Conservation (phyloP, 2,888 invertebrate genomes). For the Camptogramma bilineatum region DNA sequence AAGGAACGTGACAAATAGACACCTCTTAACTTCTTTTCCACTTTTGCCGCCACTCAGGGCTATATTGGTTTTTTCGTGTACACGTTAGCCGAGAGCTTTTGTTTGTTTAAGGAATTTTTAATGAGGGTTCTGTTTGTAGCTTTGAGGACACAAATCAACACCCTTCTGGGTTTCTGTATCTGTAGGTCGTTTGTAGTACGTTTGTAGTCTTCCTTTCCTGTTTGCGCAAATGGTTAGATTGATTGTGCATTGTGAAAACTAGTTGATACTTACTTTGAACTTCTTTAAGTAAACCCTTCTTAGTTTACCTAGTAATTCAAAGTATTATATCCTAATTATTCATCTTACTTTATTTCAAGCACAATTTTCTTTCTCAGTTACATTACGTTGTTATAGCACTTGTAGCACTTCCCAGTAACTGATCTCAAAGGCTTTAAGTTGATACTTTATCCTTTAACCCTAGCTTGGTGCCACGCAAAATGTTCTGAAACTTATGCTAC, state of each 20-base stretch:
- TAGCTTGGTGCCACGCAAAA: slow-evolving; percentile 38
- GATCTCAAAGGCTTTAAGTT: slow-evolving; percentile 52
- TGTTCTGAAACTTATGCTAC: background rate
- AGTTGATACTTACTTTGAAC: background rate
- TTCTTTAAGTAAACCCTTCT: too few relatives aligned
- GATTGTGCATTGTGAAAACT: background rate
- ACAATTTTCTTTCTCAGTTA: slow-evolving; percentile 3
- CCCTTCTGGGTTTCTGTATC: slow-evolving; percentile 39
- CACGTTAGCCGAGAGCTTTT: slow-evolving; percentile 72
- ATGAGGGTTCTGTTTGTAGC: slow-evolving; percentile 62
- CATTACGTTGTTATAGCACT: slow-evolving; percentile 56
- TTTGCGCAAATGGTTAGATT: background rate
- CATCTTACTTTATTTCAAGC: background rate
- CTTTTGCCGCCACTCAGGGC: slow-evolving; percentile 75
- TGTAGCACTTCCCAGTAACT: slow-evolving; percentile 69
- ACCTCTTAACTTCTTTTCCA: slow-evolving; percentile 86
- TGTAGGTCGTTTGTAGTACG: slow-evolving; percentile 8
- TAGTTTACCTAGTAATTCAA: background rate
- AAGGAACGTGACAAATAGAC: slow-evolving; percentile 86
- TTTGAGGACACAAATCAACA: slow-evolving; percentile 48
- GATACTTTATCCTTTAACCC: slow-evolving; percentile 61
- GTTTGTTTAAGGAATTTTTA: slow-evolving; percentile 80
- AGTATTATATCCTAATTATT: background rate
- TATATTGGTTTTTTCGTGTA: slow-evolving; percentile 81
- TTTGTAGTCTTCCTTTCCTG: background rate